A percentile compares a stretch with the other conserved stretches of the same genome.
Evolutionary conservation across 2,113 vertebrate genomes (phyloP).

Genomic region (Galbula dea): DNA sequence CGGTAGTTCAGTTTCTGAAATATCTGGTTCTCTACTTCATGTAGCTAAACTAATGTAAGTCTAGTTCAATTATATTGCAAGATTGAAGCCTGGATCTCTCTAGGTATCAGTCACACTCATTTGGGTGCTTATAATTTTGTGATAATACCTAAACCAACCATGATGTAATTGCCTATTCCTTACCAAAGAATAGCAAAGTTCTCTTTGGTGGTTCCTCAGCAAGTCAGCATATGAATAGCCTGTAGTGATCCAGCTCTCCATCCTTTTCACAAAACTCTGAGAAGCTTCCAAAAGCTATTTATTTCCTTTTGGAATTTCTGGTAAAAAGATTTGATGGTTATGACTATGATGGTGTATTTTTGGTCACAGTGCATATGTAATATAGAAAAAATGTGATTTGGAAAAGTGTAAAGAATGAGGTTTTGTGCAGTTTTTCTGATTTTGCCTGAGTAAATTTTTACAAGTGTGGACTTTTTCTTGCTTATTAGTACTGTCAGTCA

Average conservation of each 20-base stretch:
- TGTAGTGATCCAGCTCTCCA: neutral
- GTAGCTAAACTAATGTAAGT: neutral
- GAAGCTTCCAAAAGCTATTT: neutral
- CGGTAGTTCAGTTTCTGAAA: neutral
- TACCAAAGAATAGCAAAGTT: neutral
- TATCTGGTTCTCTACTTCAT: neutral
- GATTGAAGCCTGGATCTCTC: neutral
- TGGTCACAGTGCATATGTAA: neutral
- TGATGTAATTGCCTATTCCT: neutral
- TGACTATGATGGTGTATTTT: neutral
- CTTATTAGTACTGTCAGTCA: neutral
- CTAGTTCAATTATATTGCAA: neutral
- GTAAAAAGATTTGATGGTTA: neutral
- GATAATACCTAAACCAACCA: neutral
- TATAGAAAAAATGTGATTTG: neutral
- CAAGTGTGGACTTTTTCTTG: neutral
- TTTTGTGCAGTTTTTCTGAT: neutral
- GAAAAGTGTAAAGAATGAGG: neutral
- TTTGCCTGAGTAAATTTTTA: neutral
- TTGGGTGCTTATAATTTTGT: neutral
- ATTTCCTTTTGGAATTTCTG: neutral
- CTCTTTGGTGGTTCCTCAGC: neutral
- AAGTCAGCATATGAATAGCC: neutral
- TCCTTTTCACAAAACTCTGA: neutral
- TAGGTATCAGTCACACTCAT: neutral